These are phyloP conservation scores for Hypercompe scribonia DNA, from an alignment of 2,888 invertebrate genomes.

Conservation along the genomic window DNA sequence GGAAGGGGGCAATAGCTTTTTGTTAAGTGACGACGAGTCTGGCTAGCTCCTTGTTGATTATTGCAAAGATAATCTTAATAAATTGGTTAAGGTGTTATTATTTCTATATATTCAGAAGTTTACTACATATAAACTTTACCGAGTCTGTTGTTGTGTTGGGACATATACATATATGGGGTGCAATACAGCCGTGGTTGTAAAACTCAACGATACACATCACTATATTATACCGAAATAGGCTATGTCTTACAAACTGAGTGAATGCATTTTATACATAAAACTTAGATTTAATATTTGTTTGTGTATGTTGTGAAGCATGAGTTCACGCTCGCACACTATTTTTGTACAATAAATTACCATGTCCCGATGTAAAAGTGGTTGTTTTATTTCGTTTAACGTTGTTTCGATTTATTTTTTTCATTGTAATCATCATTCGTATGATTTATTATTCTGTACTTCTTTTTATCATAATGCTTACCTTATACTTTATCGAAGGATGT, in stretches of 20 bases:
- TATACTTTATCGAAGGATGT: slow-evolving; percentile 13
- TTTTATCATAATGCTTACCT: slow-evolving; percentile 15
- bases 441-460: slow-evolving; percentile 28
- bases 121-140: slow-evolving; percentile 49
- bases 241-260: slow-evolving; percentile 84
- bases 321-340: slow-evolving; percentile 86
- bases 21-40: slow-evolving; percentile 52
- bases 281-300: slow-evolving; percentile 82
- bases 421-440: slow-evolving; percentile 32
- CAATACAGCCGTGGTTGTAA: slow-evolving; percentile 75
- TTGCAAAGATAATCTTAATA: slow-evolving; percentile 44
- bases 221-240: slow-evolving; percentile 79
- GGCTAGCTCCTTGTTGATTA: slow-evolving; percentile 50
- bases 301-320: slow-evolving; percentile 84
- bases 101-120: slow-evolving; percentile 28
- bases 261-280: slow-evolving; percentile 85
- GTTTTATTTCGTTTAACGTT: slow-evolving; percentile 74
- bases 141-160: slow-evolving; percentile 70
- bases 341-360: slow-evolving; percentile 86
- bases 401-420: slow-evolving; percentile 32
- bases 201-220: slow-evolving; percentile 83
- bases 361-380: slow-evolving; percentile 76
- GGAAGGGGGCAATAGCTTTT: slow-evolving; percentile 69
- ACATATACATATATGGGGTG: slow-evolving; percentile 66
- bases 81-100: slow-evolving; percentile 46